Conservation (phyloP, 2,888 invertebrate genomes). For the Drosophila cracens region DNA sequence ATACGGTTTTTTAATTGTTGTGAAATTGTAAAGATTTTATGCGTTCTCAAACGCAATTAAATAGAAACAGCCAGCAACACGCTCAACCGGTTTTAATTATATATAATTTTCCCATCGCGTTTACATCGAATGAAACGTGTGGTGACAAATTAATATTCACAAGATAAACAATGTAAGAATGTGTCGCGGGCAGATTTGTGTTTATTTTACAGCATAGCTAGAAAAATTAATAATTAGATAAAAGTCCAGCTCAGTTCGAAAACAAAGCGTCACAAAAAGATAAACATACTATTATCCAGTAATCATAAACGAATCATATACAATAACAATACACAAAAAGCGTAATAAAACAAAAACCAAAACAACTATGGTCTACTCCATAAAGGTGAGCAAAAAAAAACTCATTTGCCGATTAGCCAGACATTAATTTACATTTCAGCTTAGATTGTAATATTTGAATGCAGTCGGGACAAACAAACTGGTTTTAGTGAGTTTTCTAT, state of each 20-base stretch:
- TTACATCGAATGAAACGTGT: conserved; percentile 22
- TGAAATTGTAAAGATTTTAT: conserved; percentile 20
- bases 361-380: conserved; percentile 71
- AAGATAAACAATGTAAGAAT: conserved; percentile 10
- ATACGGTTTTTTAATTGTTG: conserved; percentile 19
- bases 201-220: conserved; percentile 1
- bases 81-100: conserved; percentile 41
- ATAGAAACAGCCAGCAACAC: conserved; percentile 1
- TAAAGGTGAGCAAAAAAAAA: conserved; percentile 66
- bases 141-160: conserved; percentile 29
- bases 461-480: conserved; percentile 26
- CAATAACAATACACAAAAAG: conserved; percentile 18
- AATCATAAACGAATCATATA: neutral
- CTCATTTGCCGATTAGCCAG: neutral
- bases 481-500: conserved; percentile 21
- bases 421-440: neutral
- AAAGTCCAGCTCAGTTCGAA: conserved; percentile 11
- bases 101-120: conserved; percentile 24
- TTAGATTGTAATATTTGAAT: conserved; percentile 13
- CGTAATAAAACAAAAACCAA: conserved; percentile 6
- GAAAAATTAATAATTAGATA: conserved; percentile 13
- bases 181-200: neutral
- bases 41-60: conserved; percentile 25
- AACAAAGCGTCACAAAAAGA: conserved; percentile 13
- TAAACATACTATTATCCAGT: conserved; percentile 1